Conservation (phyloP, 2,888 invertebrate species). For the Exocentrus adspersus region DNA sequence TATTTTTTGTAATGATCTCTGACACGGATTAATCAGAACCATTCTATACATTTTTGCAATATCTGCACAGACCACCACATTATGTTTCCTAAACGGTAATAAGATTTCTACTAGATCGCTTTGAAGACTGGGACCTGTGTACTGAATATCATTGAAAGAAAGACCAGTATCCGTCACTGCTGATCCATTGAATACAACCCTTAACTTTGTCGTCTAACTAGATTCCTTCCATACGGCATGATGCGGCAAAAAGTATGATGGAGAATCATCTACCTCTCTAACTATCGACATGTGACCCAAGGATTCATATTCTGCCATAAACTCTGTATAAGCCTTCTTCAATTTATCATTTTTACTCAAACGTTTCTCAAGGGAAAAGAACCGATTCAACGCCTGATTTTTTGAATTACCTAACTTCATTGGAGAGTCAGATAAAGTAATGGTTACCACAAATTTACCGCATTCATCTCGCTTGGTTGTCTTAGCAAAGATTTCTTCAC, state of each 20-base stretch:
- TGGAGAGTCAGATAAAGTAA: slow-evolving; percentile 26
- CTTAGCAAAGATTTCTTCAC: slow-evolving; percentile 29
- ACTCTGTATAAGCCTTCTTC: background rate
- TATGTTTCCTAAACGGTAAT: background rate
- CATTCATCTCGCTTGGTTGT: slow-evolving; percentile 2
- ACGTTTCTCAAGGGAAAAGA: slow-evolving; percentile 21
- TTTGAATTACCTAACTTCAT: slow-evolving; percentile 29
- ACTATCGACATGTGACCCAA: slow-evolving; percentile 13
- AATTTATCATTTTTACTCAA: background rate
- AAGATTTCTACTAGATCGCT: background rate
- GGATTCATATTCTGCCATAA: slow-evolving; percentile 2
- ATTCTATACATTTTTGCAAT: slow-evolving; percentile 49
- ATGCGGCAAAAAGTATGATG: slow-evolving; percentile 19
- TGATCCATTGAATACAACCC: slow-evolving; percentile 34
- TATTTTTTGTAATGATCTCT: slow-evolving; percentile 43
- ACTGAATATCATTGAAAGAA: background rate
- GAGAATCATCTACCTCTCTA: background rate
- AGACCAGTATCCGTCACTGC: slow-evolving; percentile 2
- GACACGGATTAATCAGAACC: slow-evolving; percentile 31
- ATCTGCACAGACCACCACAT: slow-evolving; percentile 42
- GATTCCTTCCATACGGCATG: slow-evolving; percentile 31
- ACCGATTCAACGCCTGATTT: slow-evolving; percentile 24
- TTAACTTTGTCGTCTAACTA: slow-evolving; percentile 32
- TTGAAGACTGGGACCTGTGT: background rate
- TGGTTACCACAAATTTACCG: slow-evolving; percentile 22